phyloP scores from a whole-genome alignment of 2,888 invertebrate species.

The Laspeyria flexula region DNA sequence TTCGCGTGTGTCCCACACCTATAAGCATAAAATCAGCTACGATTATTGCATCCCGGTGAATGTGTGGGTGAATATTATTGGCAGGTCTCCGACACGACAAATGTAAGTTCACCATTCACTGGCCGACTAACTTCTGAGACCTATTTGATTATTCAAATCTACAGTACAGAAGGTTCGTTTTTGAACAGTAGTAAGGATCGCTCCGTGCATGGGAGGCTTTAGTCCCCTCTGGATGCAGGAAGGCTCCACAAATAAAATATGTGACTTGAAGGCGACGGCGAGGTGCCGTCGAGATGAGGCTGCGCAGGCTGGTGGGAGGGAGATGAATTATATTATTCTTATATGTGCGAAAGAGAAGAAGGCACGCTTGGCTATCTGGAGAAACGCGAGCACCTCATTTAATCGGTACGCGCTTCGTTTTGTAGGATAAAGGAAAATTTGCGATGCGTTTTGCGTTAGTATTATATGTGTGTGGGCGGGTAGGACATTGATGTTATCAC shows the following conservation, averaged over 20 bases:
- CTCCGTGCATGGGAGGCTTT: constrained; percentile 71
- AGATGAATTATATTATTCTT: constrained; percentile 46
- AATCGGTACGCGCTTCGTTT: constrained; percentile 84
- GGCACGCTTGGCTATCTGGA: constrained; percentile 78
- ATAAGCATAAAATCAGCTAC: constrained; percentile 75
- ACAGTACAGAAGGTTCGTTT: constrained; percentile 41
- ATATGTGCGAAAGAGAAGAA: constrained; percentile 57
- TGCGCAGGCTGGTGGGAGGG: constrained; percentile 70
- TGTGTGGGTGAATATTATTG: constrained; percentile 84
- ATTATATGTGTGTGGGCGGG: constrained; percentile 47
- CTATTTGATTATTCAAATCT: constrained; percentile 37
- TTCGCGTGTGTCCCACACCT: constrained; percentile 53
- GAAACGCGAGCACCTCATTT: constrained; percentile 86
- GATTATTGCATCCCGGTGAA: constrained; percentile 70
- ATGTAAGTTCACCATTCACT: constrained; percentile 64
- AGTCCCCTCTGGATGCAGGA: constrained; percentile 81
- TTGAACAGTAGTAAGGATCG: constrained; percentile 48
- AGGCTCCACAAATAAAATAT: constrained; percentile 86
- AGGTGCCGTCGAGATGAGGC: constrained; percentile 82
- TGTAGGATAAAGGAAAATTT: constrained; percentile 80
- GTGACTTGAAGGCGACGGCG: constrained; percentile 84
- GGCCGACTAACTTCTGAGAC: constrained; percentile 46
- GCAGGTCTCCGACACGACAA: constrained; percentile 74
- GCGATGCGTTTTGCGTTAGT: constrained; percentile 65
- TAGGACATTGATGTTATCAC: constrained; percentile 33